Percentiles rank a stretch among this genome's conserved stretches.
These are phyloP conservation scores for Drosophila histrio DNA, from an alignment of 2,888 invertebrate genomes.

Conservation along the genomic window DNA sequence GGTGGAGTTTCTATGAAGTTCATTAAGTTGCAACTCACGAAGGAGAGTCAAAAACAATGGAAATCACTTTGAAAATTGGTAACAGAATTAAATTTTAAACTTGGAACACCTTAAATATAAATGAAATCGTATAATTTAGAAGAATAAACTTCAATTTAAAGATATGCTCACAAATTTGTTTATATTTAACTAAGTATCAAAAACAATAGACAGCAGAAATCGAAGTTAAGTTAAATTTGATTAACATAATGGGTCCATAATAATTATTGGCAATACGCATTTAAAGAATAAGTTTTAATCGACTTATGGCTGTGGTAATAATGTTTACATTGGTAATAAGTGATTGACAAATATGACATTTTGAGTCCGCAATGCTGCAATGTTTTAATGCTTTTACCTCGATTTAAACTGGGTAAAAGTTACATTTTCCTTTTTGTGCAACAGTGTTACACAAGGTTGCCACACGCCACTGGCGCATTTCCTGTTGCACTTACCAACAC, in stretches of 20 bases:
- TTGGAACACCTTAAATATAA: too few relatives aligned
- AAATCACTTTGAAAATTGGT: too few relatives aligned
- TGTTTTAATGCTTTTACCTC: background rate
- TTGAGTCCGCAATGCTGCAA: too few relatives aligned
- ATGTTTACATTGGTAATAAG: background rate
- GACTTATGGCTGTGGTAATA: background rate
- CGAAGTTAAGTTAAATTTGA: background rate
- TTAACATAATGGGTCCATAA: background rate
- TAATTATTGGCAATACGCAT: background rate
- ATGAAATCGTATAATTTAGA: background rate
- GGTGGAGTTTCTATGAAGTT: background rate
- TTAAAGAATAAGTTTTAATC: background rate
- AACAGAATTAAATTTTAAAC: too few relatives aligned
- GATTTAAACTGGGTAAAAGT: background rate
- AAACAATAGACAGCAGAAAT: too few relatives aligned
- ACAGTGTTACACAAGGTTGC: conserved; percentile 17
- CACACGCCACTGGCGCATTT: conserved; percentile 34
- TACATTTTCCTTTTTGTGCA: background rate
- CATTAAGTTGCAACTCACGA: background rate
- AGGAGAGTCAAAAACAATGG: too few relatives aligned
- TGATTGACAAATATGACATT: background rate
- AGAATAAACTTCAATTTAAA: background rate
- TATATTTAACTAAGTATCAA: too few relatives aligned
- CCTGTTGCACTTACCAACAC: conserved; percentile 26
- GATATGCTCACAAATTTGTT: too few relatives aligned